A percentile compares a stretch with the other conserved stretches of the same genome.
Conservation (phyloP, 2,113 vertebrate species). For the Macroglossus sobrinus region DNA sequence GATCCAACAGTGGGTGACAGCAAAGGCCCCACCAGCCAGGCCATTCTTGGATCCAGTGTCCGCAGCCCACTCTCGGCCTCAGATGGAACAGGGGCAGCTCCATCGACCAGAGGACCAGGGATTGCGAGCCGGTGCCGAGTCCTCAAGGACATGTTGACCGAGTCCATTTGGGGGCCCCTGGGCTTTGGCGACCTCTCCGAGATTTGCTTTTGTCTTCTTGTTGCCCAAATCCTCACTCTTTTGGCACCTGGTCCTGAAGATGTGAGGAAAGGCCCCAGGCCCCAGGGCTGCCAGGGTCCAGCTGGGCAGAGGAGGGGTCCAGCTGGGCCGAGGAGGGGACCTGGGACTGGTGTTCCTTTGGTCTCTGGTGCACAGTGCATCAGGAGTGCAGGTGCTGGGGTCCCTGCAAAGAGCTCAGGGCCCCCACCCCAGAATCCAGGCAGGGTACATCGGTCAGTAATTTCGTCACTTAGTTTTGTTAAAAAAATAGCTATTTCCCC, state of each 20-base stretch:
- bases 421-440: conserved; percentile 79
- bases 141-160: rapidly evolving
- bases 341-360: background rate
- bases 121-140: background rate
- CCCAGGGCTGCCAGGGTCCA: background rate
- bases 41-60: background rate
- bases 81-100: background rate
- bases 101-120: background rate
- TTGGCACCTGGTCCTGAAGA: background rate
- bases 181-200: background rate
- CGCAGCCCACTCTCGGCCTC: background rate
- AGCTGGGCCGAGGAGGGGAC: background rate
- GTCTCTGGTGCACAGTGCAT: conserved; percentile 55
- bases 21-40: background rate
- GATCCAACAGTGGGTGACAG: background rate
- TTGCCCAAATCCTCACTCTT: background rate
- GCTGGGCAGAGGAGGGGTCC: background rate
- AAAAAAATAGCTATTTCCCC: conserved; percentile 78
- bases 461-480: conserved; percentile 77
- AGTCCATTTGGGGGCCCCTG: background rate
- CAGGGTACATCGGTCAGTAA: conserved; percentile 75
- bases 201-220: background rate
- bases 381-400: conserved; percentile 33
- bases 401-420: conserved; percentile 50
- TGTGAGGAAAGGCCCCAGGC: background rate